A percentile compares a stretch with the other conserved stretches of the same genome.
phyloP scores from a whole-genome alignment of 2,888 invertebrate genomes.

The Rambutsinella grinnellia region DNA sequence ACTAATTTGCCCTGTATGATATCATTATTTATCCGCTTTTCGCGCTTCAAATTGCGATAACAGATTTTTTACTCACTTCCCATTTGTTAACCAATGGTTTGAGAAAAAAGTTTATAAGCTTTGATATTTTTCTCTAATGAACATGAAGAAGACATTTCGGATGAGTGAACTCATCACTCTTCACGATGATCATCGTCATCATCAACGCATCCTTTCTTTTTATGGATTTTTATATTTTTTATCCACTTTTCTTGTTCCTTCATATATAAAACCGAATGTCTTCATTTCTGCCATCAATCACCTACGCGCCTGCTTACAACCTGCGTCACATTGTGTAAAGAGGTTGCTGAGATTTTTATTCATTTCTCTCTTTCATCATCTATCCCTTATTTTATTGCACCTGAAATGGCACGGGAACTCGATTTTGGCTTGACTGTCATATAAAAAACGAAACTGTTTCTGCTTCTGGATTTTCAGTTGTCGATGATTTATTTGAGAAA shows the following conservation, averaged over 20 bases:
- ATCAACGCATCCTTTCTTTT: no score
- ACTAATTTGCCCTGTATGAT: neutral
- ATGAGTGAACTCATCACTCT: conserved; percentile 32
- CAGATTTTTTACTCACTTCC: neutral
- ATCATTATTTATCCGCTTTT: neutral
- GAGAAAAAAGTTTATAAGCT: neutral
- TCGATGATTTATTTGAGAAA: no score
- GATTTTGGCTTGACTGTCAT: neutral
- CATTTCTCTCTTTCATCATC: conserved; percentile 13
- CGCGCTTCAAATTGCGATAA: neutral
- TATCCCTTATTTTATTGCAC: conserved; percentile 9
- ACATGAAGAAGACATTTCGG: conserved; percentile 31
- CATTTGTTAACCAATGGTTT: neutral
- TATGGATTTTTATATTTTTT: conserved; percentile 1
- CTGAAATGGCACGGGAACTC: conserved; percentile 6
- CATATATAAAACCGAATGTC: neutral
- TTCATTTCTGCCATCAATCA: conserved; percentile 29
- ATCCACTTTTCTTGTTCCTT: neutral
- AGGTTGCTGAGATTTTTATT: neutral
- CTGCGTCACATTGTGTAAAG: neutral
- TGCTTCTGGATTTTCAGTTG: neutral
- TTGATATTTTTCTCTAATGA: neutral
- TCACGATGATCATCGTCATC: no score
- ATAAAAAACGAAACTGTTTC: neutral
- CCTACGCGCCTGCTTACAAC: neutral